Evolutionary conservation across 1,140 invertebrate genomes (phyloP).

Genomic region (Cardiocondyla obscurior): DNA sequence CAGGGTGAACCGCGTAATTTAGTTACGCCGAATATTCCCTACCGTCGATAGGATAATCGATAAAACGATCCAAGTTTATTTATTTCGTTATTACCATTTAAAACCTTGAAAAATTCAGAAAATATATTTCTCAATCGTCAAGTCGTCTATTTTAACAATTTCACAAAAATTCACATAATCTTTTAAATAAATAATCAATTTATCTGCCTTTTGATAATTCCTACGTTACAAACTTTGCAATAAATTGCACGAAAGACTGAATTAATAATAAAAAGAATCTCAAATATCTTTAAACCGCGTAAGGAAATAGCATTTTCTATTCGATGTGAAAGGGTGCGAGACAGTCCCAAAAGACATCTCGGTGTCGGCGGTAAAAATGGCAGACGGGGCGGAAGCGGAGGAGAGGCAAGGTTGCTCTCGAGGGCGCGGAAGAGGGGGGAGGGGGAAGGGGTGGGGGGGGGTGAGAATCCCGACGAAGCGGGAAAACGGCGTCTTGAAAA

Average conservation of each 20-base stretch:
- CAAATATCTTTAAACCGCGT: constrained; percentile 59
- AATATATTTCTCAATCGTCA: too few species aligned
- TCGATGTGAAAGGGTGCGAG: not conserved
- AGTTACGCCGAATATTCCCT: not conserved
- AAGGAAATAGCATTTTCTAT: constrained; percentile 65
- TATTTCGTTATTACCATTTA: not conserved
- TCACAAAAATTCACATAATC: not conserved
- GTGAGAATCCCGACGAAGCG: constrained; percentile 66
- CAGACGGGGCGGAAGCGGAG: not conserved
- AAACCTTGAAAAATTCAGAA: not conserved
- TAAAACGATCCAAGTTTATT: not conserved
- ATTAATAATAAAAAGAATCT: constrained; percentile 10
- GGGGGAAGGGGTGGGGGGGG: constrained; percentile 12
- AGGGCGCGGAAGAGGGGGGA: not conserved
- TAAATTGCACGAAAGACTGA: not conserved
- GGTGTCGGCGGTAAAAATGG: constrained; percentile 48
- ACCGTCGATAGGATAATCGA: not conserved
- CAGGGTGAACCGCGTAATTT: constrained; percentile 31
- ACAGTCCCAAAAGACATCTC: constrained; percentile 4
- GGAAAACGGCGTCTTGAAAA: constrained; percentile 80
- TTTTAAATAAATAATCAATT: not conserved
- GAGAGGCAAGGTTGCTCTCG: not conserved
- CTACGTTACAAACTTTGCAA: not conserved
- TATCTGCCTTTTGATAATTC: not conserved
- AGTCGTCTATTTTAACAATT: not conserved